A percentile compares a stretch with the other conserved stretches of the same genome.
Evolutionary conservation across 2,113 vertebrate genomes (phyloP).

Genomic region (Ictidomys tridecemlineatus): DNA sequence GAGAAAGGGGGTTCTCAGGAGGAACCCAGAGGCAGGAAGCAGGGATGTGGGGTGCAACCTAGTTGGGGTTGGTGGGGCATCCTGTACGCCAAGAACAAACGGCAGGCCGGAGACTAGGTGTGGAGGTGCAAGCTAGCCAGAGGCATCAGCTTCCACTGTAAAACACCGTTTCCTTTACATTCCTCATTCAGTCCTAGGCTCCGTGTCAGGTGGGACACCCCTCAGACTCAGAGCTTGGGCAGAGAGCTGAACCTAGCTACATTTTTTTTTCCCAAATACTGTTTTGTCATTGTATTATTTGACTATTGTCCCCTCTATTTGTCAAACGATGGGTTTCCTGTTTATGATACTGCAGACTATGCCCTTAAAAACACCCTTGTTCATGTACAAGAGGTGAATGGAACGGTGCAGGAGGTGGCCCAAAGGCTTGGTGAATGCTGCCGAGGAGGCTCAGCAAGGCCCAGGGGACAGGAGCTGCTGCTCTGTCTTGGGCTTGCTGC

Average conservation of each 20-base stretch:
- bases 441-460: neutral
- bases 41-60: rapidly evolving
- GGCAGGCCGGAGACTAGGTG: rapidly evolving
- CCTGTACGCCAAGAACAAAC: rapidly evolving
- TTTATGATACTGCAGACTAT: neutral
- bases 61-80: too few relatives aligned
- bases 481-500: neutral
- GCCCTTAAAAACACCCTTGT: neutral
- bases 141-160: neutral
- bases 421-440: rapidly evolving
- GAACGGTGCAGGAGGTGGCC: rapidly evolving
- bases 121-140: neutral
- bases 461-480: rapidly evolving
- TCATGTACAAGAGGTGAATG: neutral
- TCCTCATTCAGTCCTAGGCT: neutral
- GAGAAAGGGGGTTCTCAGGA: rapidly evolving
- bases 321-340: neutral
- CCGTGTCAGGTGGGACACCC: neutral
- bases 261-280: neutral
- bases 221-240: rapidly evolving
- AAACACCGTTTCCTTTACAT: neutral
- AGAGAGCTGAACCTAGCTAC: rapidly evolving
- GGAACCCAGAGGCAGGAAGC: neutral
- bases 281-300: neutral
- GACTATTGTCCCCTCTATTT: too few relatives aligned